Evolutionary conservation across 2,113 vertebrate species (phyloP).

Genomic region (Eulemur rufifrons): DNA sequence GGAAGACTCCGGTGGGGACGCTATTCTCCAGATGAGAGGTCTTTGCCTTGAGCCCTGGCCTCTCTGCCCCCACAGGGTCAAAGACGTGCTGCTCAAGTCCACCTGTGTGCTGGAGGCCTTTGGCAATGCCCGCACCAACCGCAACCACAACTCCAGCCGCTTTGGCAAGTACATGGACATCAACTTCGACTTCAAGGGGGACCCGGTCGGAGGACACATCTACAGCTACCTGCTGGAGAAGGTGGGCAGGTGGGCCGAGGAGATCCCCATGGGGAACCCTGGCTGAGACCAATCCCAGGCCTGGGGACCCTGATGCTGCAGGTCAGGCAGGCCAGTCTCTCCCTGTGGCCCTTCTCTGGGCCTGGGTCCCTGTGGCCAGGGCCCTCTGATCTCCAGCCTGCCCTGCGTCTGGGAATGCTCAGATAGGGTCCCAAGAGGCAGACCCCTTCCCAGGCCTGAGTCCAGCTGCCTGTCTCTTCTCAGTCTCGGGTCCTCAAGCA

Average conservation of each 20-base stretch:
- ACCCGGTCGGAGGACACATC: slow-evolving; percentile 94
- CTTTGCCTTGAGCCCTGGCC: neutral
- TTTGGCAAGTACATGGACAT: slow-evolving; percentile 99
- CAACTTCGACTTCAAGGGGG: slow-evolving; percentile 97
- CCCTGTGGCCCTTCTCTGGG: neutral
- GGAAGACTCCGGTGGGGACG: neutral
- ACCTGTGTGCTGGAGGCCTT: slow-evolving; percentile 97
- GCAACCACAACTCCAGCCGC: slow-evolving; percentile 97
- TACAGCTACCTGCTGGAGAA: slow-evolving; percentile 98
- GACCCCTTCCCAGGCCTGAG: neutral
- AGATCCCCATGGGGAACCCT: neutral
- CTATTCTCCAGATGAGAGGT: neutral
- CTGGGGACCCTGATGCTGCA: no score
- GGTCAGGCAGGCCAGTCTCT: neutral
- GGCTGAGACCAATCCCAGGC: neutral
- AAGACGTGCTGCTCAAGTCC: slow-evolving; percentile 94
- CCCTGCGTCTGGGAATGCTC: neutral
- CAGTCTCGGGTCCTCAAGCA: slow-evolving; percentile 95
- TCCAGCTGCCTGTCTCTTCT: slow-evolving; percentile 22
- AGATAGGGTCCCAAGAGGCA: neutral
- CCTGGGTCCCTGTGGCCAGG: neutral
- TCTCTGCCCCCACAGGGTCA: slow-evolving; percentile 85
- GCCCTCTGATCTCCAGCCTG: neutral
- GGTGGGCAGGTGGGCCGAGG: slow-evolving; percentile 78
- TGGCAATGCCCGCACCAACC: slow-evolving; percentile 96